phyloP scores from a whole-genome alignment of 2,113 vertebrate species.

The Tachycineta bicolor region DNA sequence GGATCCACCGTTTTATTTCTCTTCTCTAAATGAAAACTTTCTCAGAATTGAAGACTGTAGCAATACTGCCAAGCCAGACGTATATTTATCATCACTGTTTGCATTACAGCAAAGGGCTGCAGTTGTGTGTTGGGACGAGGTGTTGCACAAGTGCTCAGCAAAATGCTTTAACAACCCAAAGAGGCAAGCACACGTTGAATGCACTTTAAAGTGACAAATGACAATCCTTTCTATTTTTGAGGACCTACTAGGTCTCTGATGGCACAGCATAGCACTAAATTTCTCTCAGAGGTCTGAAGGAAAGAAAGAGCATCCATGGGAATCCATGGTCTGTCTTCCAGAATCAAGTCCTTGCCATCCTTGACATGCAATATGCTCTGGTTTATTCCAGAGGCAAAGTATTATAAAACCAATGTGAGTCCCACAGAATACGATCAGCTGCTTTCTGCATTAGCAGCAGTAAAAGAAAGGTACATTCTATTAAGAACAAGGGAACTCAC shows the following conservation, averaged over 20 bases:
- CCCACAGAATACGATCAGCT: neutral
- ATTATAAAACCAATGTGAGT: neutral
- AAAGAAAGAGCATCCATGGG: neutral
- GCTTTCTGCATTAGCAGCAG: conserved; percentile 34
- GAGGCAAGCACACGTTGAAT: neutral
- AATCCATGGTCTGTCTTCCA: neutral
- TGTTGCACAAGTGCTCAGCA: neutral
- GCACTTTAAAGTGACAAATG: neutral
- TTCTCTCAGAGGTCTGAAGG: neutral
- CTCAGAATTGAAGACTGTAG: neutral
- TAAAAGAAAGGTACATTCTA: conserved; percentile 19
- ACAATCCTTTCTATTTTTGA: neutral
- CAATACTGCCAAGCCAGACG: neutral
- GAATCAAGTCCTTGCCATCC: neutral
- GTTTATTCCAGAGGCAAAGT: neutral
- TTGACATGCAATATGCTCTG: neutral
- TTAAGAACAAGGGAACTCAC: conserved; percentile 27
- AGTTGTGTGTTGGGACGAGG: neutral
- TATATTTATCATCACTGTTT: conserved; percentile 46
- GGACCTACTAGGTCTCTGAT: neutral
- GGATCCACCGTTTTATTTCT: conserved; percentile 14
- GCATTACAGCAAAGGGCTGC: neutral
- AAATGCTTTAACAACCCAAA: neutral
- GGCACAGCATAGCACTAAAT: neutral
- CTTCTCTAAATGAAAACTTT: conserved; percentile 12